Conservation (phyloP, 2,888 invertebrate species). For the Andrena praecox region DNA sequence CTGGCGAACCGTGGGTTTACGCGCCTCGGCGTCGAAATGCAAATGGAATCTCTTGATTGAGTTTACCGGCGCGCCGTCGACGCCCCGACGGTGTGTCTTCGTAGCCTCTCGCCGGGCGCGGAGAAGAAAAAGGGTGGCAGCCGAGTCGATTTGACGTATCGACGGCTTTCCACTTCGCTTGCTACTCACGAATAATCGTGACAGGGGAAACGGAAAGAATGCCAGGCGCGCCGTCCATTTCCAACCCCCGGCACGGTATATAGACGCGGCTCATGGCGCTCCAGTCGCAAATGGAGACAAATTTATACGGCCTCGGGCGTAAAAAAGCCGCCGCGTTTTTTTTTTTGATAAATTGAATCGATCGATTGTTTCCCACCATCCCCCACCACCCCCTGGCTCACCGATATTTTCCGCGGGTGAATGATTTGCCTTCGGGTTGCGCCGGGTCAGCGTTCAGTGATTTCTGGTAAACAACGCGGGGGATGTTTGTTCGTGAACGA, state of each 20-base stretch:
- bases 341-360: constrained; percentile 58
- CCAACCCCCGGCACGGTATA: not conserved
- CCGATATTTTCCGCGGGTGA: constrained; percentile 47
- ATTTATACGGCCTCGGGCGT: constrained; percentile 36
- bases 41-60: constrained; percentile 74
- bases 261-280: constrained; percentile 22
- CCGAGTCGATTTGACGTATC: constrained; percentile 69
- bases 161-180: constrained; percentile 65
- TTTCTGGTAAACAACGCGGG: constrained; percentile 20
- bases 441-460: not conserved
- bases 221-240: constrained; percentile 47
- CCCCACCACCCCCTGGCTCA: not conserved
- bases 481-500: constrained; percentile 17
- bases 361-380: constrained; percentile 39
- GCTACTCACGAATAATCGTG: constrained; percentile 63
- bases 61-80: constrained; percentile 60
- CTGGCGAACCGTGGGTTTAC: constrained; percentile 41
- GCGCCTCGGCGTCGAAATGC: constrained; percentile 59
- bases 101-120: not conserved
- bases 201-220: constrained; percentile 56
- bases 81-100: constrained; percentile 28
- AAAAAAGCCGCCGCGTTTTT: constrained; percentile 17
- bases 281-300: constrained; percentile 59
- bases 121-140: constrained; percentile 48
- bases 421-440: constrained; percentile 17